These are phyloP conservation scores for Ctenicera cuprea DNA, from an alignment of 2,888 invertebrate species.

Conservation along the genomic window DNA sequence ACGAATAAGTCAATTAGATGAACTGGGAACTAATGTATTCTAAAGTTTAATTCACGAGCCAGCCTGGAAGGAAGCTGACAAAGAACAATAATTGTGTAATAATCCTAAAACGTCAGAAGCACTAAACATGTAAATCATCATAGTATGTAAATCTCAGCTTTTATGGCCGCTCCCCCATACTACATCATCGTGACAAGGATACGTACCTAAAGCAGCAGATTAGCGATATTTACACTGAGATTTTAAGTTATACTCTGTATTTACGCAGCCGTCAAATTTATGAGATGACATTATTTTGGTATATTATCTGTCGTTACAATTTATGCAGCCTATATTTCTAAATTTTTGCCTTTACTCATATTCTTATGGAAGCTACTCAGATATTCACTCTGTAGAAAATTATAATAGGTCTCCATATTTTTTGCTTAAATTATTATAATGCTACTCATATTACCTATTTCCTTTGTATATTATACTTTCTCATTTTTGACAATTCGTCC, in stretches of 20 bases:
- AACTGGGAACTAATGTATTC: constrained; percentile 42
- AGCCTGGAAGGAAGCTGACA: constrained; percentile 45
- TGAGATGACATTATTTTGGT: constrained; percentile 41
- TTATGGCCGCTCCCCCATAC: constrained; percentile 57
- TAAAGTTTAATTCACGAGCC: constrained; percentile 38
- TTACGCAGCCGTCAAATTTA: constrained; percentile 45
- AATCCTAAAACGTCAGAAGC: constrained; percentile 63
- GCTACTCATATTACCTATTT: no score
- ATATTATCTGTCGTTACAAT: constrained; percentile 40
- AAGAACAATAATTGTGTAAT: constrained; percentile 58
- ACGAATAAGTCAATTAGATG: constrained; percentile 37
- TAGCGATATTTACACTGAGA: constrained; percentile 53
- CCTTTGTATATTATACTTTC: no score
- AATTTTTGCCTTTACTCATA: constrained; percentile 29
- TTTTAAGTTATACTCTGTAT: constrained; percentile 50
- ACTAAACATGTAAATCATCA: constrained; percentile 64
- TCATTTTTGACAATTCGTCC: no score
- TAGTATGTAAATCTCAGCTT: constrained; percentile 63
- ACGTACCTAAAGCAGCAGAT: constrained; percentile 52
- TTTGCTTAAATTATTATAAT: no score
- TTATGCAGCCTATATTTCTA: constrained; percentile 38
- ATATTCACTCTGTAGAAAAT: constrained; percentile 4
- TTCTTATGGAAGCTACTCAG: constrained; percentile 14
- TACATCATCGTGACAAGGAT: constrained; percentile 53
- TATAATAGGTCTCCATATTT: background rate